Base-by-base conservation (phyloP, 2,888 invertebrate genomes). In the Dilophus febrilis region DNA sequence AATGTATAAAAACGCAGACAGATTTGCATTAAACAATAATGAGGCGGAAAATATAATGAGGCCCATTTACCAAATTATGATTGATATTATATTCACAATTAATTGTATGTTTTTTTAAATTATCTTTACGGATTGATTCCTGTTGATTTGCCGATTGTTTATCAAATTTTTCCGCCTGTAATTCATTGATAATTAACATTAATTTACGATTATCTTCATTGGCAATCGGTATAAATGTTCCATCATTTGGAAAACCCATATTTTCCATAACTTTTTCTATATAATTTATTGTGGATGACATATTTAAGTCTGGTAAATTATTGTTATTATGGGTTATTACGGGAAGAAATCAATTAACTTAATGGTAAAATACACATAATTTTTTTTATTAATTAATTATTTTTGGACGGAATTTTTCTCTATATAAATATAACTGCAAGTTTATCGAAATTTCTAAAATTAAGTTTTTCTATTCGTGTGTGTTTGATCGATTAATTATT, bases 161-260 rank as follows among this genome's bases (percentile, higher is more conserved):
- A 37, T 65, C 59, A 5, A 60, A 57, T 47, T 71, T 71, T 30
- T 61, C 50, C 18, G 67, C 62, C 37, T 63, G 57, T 53, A 68
- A 55, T 28, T 49, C 49, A 17, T 64, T 66, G 44, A 73, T 58
- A 52, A 72, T 51, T 32, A 52, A 46, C 3, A 61, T 47, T 14
- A 63, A 51, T 13, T 50, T 45, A 37, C 55, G 52, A 53, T 87
- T 87, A 51, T 77, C 77, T 33, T 72, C 68, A 61, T 80, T 81
- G 1, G 86, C 82, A 45, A 87, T 70, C 3, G 87, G 87, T 49
- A 83, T 71, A 52, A 77, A 76, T 43, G 81, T 80, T 6, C 84
- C 83, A 51, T 77, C 73, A 22, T 22, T 22, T 10, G 40, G 31
- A 78, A 81, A 83, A 3, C 82, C 83, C 42, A 83, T 64, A 48